These are phyloP conservation scores for Pseudomyrmex flavicornis DNA, from an alignment of 1,140 invertebrate species.

Conservation along the genomic window DNA sequence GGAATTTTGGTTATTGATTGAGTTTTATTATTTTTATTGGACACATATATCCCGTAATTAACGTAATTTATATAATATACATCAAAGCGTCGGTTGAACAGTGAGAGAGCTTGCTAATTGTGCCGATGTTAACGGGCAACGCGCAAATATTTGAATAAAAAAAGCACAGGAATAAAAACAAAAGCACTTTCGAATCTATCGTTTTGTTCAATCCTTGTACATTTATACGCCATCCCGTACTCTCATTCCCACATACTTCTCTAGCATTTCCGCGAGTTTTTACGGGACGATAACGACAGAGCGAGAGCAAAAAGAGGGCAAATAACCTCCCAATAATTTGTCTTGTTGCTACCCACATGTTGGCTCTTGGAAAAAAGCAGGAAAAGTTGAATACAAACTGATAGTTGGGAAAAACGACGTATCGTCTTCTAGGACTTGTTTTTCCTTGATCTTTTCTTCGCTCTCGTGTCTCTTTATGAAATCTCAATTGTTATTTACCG, in stretches of 20 bases:
- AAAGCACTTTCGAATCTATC: slow-evolving; percentile 28
- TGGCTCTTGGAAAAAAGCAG: slow-evolving; percentile 19
- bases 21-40: neutral
- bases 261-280: slow-evolving; percentile 22
- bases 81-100: neutral
- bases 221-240: slow-evolving; percentile 22
- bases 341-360: slow-evolving; percentile 59
- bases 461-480: slow-evolving; percentile 35
- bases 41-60: slow-evolving; percentile 5
- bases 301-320: neutral
- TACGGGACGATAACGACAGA: slow-evolving; percentile 43
- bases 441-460: neutral
- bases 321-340: slow-evolving; percentile 60
- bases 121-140: neutral
- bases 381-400: slow-evolving; percentile 69
- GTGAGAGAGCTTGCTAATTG: slow-evolving; percentile 10
- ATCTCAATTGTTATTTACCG: slow-evolving; percentile 46
- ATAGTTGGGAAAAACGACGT: slow-evolving; percentile 71
- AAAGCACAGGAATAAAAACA: slow-evolving; percentile 34
- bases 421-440: slow-evolving; percentile 68
- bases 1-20: neutral
- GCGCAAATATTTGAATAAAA: slow-evolving; percentile 3
- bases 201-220: neutral
- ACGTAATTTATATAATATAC: neutral
- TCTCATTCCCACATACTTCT: slow-evolving; percentile 38